Conservation (phyloP, 2,888 invertebrate genomes). For the Himalopsyche anomala region DNA sequence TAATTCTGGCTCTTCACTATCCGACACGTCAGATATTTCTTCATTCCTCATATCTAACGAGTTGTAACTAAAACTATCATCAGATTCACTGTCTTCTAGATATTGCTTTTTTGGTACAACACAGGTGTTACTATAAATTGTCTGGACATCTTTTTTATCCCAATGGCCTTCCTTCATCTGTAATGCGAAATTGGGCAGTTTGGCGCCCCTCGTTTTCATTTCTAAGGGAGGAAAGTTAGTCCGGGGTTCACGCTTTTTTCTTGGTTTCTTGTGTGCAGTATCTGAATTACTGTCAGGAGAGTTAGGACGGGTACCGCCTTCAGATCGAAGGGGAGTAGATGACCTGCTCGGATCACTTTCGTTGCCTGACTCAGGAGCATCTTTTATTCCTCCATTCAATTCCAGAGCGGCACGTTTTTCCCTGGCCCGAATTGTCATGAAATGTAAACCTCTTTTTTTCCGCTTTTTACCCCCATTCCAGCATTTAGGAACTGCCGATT, state of each 20-base stretch:
- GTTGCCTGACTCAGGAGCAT: conserved; percentile 71
- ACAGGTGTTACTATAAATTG: conserved; percentile 73
- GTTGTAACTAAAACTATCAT: conserved; percentile 74
- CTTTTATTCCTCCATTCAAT: conserved; percentile 74
- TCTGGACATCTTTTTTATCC: conserved; percentile 74
- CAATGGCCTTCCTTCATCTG: conserved; percentile 75
- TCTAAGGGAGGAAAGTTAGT: conserved; percentile 72
- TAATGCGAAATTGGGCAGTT: conserved; percentile 79
- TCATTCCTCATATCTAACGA: conserved; percentile 73
- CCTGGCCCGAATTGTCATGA: conserved; percentile 68
- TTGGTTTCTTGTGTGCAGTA: conserved; percentile 60
- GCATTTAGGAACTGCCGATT: conserved; percentile 70
- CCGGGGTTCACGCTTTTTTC: conserved; percentile 70
- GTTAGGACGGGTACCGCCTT: conserved; percentile 73
- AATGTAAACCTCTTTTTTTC: conserved; percentile 68
- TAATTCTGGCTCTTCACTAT: conserved; percentile 75
- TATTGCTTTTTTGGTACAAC: conserved; percentile 70
- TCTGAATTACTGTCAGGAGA: conserved; percentile 70
- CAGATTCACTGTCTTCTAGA: conserved; percentile 72
- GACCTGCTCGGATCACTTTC: conserved; percentile 74
- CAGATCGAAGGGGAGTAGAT: conserved; percentile 72
- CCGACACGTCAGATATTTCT: conserved; percentile 74
- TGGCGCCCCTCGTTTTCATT: conserved; percentile 79
- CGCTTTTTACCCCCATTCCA: conserved; percentile 69
- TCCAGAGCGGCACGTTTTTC: conserved; percentile 72